These are phyloP conservation scores for Prostheceraeus crozeri DNA, from an alignment of 2,888 invertebrate genomes.

Conservation along the genomic window DNA sequence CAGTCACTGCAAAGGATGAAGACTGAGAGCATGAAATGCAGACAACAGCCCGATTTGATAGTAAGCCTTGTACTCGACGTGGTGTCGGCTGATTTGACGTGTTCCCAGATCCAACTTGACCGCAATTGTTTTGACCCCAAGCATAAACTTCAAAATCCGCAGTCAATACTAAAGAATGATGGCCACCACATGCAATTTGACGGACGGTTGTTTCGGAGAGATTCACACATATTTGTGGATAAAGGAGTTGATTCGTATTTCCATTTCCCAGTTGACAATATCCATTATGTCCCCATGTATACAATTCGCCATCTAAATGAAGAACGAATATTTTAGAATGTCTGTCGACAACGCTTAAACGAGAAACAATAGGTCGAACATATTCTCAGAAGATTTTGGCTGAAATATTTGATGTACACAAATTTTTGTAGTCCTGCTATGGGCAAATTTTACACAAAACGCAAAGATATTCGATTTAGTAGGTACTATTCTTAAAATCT, in stretches of 20 bases:
- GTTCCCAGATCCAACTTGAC: slow-evolving; percentile 62
- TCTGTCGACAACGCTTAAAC: too few species aligned
- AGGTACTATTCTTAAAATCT: too few species aligned
- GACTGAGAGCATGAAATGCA: too few species aligned
- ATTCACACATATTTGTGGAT: slow-evolving; percentile 59
- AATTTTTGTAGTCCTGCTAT: too few species aligned
- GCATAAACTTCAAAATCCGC: slow-evolving; percentile 61
- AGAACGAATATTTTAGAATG: neutral
- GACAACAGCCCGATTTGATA: too few species aligned
- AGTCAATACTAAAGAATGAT: slow-evolving; percentile 61
- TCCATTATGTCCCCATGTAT: slow-evolving; percentile 63
- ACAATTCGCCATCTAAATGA: slow-evolving; percentile 59
- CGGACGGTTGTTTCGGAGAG: slow-evolving; percentile 53
- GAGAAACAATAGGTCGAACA: too few species aligned
- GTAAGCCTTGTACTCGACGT: too few species aligned
- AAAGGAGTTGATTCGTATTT: slow-evolving; percentile 60
- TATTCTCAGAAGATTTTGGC: too few species aligned
- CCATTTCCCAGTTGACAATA: slow-evolving; percentile 63
- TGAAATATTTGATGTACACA: too few species aligned
- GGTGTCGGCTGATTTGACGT: slow-evolving; percentile 61
- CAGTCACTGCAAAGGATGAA: too few species aligned
- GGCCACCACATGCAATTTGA: slow-evolving; percentile 62
- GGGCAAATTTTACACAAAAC: too few species aligned
- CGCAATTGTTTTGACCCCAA: slow-evolving; percentile 64
- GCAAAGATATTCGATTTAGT: too few species aligned